Base-by-base conservation (phyloP, 2,888 invertebrate genomes). In the Anorthoa munda region DNA sequence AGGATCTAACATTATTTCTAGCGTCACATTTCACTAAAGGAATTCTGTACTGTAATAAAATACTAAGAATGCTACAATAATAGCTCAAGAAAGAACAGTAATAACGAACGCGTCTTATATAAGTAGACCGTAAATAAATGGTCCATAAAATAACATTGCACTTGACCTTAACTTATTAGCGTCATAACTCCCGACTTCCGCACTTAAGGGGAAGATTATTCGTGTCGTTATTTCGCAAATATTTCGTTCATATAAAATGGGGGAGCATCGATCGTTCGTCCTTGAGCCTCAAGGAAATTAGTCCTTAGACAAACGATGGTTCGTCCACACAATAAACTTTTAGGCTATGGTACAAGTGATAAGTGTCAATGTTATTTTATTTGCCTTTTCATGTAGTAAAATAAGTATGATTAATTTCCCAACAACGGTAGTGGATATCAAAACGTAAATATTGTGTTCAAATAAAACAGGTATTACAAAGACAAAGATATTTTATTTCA, bases 231-330 rank as follows among this genome's bases (percentile, higher is more conserved):
- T 79, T 59, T 66, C 18, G 39, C 45, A 64, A 70, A 82, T 78
- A 78, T 74, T 75, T 73, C 63, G 73, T 67, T 59, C 15, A 72
- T 79, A 86, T 77, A 78, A 82, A 81, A 85, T 84, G 80, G 76
- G 77, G 59, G 72, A 65, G 77, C 85, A 90, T 91, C 88, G 87
- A 90, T 91, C 90, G 86, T 86, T 72, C 63, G 83, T 85, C 82
- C 77, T 79, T 83, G 75, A 82, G 81, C 68, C 76, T 81, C 79
- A 83, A 89, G 89, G 87, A 90, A 91, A 90, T 90, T 90, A 90
- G 87, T 87, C 86, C 89, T 89, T 84, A 81, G 83, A 88, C 83
- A 86, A 87, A 85, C 84, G 83, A 75, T 82, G 76, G 80, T 81
- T 86, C 82, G 77, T 84, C 78, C 75, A 82, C 82, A 87, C 86